phyloP scores from a whole-genome alignment of 2,113 vertebrate genomes.

The Elgaria multicarinata region DNA sequence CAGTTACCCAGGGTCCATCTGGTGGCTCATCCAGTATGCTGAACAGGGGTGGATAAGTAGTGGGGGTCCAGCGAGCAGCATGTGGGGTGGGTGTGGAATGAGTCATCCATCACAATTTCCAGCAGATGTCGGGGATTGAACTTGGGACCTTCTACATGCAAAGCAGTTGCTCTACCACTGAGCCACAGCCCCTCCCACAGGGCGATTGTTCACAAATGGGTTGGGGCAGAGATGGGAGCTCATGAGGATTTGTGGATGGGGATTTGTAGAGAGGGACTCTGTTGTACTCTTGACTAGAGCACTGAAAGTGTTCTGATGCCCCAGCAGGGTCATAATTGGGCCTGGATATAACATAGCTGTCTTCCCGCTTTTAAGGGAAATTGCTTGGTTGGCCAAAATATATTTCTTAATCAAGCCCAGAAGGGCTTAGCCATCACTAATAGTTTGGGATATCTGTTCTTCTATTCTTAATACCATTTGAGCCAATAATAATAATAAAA shows the following conservation, averaged over 20 bases:
- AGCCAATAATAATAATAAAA: neutral
- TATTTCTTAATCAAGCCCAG: neutral
- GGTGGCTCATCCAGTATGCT: too few relatives aligned
- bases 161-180: too few relatives aligned
- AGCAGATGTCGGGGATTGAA: too few relatives aligned
- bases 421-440: neutral
- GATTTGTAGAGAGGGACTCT: neutral
- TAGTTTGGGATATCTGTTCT: neutral
- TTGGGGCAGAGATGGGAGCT: neutral
- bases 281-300: neutral
- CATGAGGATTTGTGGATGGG: neutral
- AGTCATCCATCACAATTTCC: too few relatives aligned
- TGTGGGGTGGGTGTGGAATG: too few relatives aligned
- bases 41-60: too few relatives aligned
- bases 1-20: too few relatives aligned
- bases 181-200: neutral
- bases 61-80: too few relatives aligned
- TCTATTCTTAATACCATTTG: neutral
- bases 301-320: neutral
- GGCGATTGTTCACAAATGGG: neutral
- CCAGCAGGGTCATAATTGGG: neutral
- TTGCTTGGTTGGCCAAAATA: neutral
- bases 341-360: neutral
- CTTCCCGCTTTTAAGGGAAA: neutral
- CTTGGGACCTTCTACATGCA: too few relatives aligned